phyloP scores from a whole-genome alignment of 2,888 invertebrate genomes.

The Cancer borealis region DNA sequence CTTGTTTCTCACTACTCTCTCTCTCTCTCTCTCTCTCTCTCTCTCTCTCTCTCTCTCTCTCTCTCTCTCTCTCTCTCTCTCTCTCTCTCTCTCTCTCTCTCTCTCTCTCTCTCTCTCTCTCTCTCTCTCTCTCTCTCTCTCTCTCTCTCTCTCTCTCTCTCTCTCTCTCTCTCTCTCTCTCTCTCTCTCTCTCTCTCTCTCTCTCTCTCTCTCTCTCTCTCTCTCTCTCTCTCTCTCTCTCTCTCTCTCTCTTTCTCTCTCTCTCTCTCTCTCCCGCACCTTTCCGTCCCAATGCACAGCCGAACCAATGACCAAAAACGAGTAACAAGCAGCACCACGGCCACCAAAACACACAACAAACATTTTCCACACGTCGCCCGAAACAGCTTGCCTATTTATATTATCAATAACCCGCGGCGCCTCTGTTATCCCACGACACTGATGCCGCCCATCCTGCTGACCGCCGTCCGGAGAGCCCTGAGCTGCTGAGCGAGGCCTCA shows the following conservation, averaged over 20 bases:
- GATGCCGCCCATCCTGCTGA: not conserved
- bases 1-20: too few relatives aligned
- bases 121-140: not conserved
- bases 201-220: too few relatives aligned
- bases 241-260: not conserved
- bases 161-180: not conserved
- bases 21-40: too few relatives aligned
- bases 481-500: not conserved
- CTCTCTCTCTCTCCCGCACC: not conserved
- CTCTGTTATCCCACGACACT: constrained; percentile 27
- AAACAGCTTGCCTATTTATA: not conserved
- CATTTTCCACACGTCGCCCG: constrained; percentile 27
- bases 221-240: too few relatives aligned
- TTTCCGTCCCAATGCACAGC: not conserved
- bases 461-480: constrained; percentile 10
- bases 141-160: not conserved
- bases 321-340: not conserved
- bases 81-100: not conserved
- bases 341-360: constrained; percentile 32
- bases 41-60: too few relatives aligned
- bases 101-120: not conserved
- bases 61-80: not conserved
- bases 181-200: not conserved
- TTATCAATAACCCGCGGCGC: constrained; percentile 2
- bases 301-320: not conserved